Conservation (phyloP, 2,888 invertebrate genomes). For the Patella ulyssiponensis region DNA sequence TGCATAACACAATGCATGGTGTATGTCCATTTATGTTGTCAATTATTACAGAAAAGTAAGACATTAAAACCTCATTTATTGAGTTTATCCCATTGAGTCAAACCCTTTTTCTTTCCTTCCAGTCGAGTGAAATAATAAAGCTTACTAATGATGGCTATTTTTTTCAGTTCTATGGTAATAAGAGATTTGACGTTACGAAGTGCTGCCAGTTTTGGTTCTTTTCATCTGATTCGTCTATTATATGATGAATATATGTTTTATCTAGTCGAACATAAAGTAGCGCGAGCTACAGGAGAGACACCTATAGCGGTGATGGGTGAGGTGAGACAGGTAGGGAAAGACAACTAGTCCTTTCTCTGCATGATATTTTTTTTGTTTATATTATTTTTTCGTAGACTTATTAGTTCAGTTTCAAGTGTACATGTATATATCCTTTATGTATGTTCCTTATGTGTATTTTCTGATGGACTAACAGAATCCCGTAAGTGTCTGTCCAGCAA, state of each 20-base stretch:
- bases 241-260: constrained; percentile 99
- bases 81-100: no score
- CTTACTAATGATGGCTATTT: neutral
- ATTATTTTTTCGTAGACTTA: neutral
- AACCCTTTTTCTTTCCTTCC: no score
- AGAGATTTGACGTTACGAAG: constrained; percentile 95
- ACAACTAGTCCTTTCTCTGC: constrained; percentile 1
- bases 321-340: constrained; percentile 51
- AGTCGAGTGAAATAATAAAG: no score
- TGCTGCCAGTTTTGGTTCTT: constrained; percentile 98
- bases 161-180: constrained; percentile 92
- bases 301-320: constrained; percentile 92
- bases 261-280: constrained; percentile 96
- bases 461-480: no score
- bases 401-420: no score
- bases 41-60: no score
- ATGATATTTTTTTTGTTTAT: neutral
- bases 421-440: no score
- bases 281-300: constrained; percentile 89
- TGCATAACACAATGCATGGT: no score
- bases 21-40: no score
- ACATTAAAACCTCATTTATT: no score
- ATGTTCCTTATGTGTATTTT: no score
- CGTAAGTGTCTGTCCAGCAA: no score
- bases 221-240: constrained; percentile 95